Conservation (phyloP, 2,888 invertebrate species). For the Amblyjoppa fuscipennis region DNA sequence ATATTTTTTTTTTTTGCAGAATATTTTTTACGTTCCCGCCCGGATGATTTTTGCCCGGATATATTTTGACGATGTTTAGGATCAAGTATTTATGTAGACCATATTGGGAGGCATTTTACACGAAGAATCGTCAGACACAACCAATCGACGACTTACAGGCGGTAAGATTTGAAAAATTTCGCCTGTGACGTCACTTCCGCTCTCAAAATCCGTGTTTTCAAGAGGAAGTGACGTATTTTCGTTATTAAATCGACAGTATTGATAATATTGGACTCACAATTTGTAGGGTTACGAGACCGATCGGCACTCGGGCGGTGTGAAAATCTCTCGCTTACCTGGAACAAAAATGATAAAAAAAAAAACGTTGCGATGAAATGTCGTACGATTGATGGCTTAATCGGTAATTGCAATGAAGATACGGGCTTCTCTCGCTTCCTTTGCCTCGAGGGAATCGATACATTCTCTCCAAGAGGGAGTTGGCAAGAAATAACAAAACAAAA, state of each 20-base stretch:
- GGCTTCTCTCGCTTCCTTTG: conserved; percentile 60
- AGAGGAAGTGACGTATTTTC: too few species aligned
- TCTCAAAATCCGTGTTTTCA: too few species aligned
- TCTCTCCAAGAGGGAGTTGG: not conserved
- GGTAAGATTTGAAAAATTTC: too few species aligned
- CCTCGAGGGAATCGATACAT: conserved; percentile 50
- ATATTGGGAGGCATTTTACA: too few species aligned
- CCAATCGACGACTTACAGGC: too few species aligned
- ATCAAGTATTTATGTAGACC: too few species aligned
- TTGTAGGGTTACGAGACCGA: not conserved
- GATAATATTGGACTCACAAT: not conserved
- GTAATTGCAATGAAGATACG: conserved; percentile 23
- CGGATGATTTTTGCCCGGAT: too few species aligned
- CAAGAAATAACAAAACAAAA: not conserved
- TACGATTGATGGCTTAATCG: conserved; percentile 37
- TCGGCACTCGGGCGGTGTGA: not conserved
- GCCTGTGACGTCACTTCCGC: too few species aligned
- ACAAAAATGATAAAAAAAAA: conserved; percentile 52
- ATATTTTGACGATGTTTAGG: too few species aligned
- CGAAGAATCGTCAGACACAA: too few species aligned
- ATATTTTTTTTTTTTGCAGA: too few species aligned
- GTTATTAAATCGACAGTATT: not conserved
- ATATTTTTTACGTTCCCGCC: too few species aligned
- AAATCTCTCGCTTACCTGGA: conserved; percentile 63
- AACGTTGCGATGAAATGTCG: conserved; percentile 35